Percentiles rank a stretch among this genome's conserved stretches.
Conservation (phyloP, 2,113 vertebrate species). For the Dicaeum eximium region DNA sequence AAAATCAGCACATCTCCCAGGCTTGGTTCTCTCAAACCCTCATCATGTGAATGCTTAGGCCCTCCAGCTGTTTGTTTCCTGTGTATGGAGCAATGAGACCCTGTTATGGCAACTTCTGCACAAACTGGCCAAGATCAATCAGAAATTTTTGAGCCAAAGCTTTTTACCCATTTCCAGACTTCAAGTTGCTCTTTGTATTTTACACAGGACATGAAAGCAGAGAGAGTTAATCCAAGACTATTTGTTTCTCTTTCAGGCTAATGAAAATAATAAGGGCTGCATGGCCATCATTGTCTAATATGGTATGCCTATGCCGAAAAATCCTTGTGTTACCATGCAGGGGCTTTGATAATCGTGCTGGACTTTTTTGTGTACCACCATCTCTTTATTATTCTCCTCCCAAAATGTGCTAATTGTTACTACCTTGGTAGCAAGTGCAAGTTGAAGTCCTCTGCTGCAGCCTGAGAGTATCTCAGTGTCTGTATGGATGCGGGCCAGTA, state of each 20-base stretch:
- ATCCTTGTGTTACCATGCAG: accelerated
- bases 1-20: conserved; percentile 49
- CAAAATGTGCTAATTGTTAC: not conserved
- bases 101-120: conserved; percentile 31
- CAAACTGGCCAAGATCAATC: conserved; percentile 15
- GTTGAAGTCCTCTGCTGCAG: not conserved
- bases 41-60: not conserved
- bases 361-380: not conserved
- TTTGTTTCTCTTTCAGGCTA: not conserved
- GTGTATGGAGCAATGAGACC: not conserved
- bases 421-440: not conserved
- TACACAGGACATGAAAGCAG: not conserved
- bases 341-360: not conserved
- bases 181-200: not conserved
- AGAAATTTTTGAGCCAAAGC: conserved; percentile 22
- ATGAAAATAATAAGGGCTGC: not conserved
- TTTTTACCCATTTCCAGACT: conserved; percentile 54
- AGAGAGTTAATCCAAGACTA: not conserved
- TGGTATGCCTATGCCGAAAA: not conserved
- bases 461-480: not conserved
- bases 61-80: conserved; percentile 53
- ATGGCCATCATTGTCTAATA: not conserved
- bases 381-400: not conserved
- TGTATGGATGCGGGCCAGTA: not conserved
- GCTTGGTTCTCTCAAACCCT: conserved; percentile 17